A percentile compares a stretch with the other conserved stretches of the same genome.
Conservation (phyloP, 2,113 vertebrate genomes). For the Brachyhypopomus gauderio region DNA sequence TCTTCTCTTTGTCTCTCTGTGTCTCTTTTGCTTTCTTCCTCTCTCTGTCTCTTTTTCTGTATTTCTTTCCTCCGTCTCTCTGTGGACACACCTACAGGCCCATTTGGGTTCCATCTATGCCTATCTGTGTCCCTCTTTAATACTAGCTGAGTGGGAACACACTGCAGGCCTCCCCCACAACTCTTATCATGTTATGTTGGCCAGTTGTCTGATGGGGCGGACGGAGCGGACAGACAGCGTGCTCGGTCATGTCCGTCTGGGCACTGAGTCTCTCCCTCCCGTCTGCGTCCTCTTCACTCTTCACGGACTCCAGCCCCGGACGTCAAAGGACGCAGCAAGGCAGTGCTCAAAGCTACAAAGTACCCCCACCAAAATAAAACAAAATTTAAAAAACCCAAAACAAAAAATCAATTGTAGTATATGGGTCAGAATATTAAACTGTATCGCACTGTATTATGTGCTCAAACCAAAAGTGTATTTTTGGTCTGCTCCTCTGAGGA, state of each 20-base stretch:
- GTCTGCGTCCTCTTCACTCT: neutral
- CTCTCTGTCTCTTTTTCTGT: neutral
- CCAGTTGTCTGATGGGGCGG: neutral
- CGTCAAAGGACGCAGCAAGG: neutral
- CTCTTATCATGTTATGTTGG: neutral
- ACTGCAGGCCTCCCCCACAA: neutral
- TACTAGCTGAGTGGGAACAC: neutral
- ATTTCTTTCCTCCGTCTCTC: neutral
- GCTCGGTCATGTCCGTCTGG: conserved; percentile 9
- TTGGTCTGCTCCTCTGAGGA: conserved; percentile 29
- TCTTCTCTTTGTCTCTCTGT: neutral
- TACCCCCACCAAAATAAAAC: neutral
- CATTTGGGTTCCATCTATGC: neutral
- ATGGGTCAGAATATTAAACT: conserved; percentile 42
- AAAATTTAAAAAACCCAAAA: neutral
- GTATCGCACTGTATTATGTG: conserved; percentile 34
- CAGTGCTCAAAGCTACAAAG: conserved; percentile 37
- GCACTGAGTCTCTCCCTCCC: neutral
- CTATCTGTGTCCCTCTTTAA: conserved; percentile 22
- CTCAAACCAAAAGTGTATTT: conserved; percentile 43
- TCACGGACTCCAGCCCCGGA: neutral
- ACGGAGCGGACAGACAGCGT: neutral
- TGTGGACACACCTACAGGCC: neutral
- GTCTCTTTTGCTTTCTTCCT: neutral
- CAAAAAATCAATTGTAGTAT: conserved; percentile 41